Conservation (phyloP, 2,888 invertebrate species). For the Lithophane semibrunnea region DNA sequence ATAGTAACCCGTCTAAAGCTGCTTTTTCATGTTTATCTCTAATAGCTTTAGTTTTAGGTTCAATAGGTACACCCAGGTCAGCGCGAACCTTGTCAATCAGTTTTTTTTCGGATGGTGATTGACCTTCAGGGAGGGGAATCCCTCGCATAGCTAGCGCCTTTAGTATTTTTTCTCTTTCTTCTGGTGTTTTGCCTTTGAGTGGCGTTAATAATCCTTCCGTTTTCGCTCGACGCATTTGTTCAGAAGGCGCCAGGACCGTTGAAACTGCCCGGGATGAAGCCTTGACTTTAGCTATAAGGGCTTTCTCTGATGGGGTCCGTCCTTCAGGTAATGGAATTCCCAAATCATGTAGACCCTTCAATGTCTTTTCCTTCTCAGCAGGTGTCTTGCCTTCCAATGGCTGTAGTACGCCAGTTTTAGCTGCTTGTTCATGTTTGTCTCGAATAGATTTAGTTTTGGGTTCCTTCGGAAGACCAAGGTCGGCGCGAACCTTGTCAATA, state of each 20-base stretch:
- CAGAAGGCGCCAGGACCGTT: too few species aligned
- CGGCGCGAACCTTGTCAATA: background rate
- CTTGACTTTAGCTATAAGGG: conserved; percentile 45
- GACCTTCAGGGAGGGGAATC: too few species aligned
- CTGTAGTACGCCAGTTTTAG: conserved; percentile 2
- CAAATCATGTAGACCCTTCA: conserved; percentile 57
- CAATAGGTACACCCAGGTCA: too few species aligned
- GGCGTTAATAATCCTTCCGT: too few species aligned
- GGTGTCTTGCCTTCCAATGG: conserved; percentile 29
- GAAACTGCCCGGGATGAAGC: too few species aligned
- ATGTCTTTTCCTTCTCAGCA: conserved; percentile 65
- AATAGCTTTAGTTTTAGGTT: too few species aligned
- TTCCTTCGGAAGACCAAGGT: conserved; percentile 19
- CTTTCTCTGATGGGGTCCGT: conserved; percentile 62
- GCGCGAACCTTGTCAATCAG: too few species aligned
- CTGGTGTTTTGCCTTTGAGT: conserved; percentile 35
- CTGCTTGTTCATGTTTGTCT: conserved; percentile 11
- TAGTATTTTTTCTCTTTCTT: conserved; percentile 59
- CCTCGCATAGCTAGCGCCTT: conserved; percentile 51
- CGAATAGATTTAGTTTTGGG: conserved; percentile 16
- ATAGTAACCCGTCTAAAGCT: too few species aligned
- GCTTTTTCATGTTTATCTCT: too few species aligned
- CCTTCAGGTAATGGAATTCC: conserved; percentile 41
- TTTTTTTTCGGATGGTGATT: too few species aligned
- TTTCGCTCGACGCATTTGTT: too few species aligned